Evolutionary conservation across 1,140 invertebrate genomes (phyloP).

Genomic region (Notospermus geniculatus): DNA sequence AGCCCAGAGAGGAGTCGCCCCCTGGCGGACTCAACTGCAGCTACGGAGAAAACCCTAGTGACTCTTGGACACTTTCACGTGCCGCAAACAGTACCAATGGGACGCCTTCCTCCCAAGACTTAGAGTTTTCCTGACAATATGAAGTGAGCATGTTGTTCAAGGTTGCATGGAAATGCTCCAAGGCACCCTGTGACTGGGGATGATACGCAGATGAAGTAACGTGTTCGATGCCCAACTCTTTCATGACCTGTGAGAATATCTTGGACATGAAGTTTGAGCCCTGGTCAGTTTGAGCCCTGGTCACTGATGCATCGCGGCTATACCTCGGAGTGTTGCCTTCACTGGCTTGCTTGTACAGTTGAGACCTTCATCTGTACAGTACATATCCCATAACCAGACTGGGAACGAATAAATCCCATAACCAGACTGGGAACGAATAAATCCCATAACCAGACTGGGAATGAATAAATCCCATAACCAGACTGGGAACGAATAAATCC

Average conservation of each 20-base stretch:
- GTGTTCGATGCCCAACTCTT: conserved; percentile 11
- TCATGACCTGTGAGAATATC: conserved; percentile 10
- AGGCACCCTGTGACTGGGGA: conserved; percentile 9
- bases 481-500: too few species aligned
- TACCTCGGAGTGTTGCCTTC: too few species aligned
- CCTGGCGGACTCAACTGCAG: too few species aligned
- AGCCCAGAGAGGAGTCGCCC: too few species aligned
- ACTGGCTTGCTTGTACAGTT: too few species aligned
- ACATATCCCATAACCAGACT: too few species aligned
- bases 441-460: too few species aligned
- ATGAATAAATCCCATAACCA: too few species aligned
- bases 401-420: too few species aligned
- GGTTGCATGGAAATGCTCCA: conserved; percentile 14
- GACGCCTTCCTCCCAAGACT: conserved; percentile 7
- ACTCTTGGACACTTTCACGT: conserved; percentile 17
- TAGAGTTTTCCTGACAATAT: conserved; percentile 15
- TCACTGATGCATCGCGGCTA: too few species aligned
- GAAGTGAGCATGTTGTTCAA: conserved; percentile 9
- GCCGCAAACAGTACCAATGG: conserved; percentile 16
- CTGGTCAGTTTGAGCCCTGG: conserved; percentile 15
- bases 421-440: too few species aligned
- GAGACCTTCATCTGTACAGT: too few species aligned
- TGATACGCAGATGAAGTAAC: conserved; percentile 15
- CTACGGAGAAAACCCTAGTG: conserved; percentile 17
- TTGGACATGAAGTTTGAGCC: conserved; percentile 18